These are phyloP conservation scores for Microcebus tavaratra DNA, from an alignment of 2,113 vertebrate genomes.

Conservation along the genomic window DNA sequence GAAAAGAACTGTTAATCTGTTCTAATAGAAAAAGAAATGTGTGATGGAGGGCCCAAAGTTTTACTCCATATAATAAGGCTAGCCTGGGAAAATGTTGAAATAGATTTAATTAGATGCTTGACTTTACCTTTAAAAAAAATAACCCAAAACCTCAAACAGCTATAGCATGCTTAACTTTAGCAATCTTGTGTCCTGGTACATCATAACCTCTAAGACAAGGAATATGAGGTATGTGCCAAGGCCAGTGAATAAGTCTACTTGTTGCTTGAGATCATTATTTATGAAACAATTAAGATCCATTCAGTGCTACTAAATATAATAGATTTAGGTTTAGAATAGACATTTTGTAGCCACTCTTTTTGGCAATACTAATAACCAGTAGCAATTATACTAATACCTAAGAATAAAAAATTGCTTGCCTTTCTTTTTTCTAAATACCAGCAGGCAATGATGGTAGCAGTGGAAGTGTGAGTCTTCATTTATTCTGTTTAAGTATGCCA, in stretches of 20 bases:
- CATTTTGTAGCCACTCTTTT: neutral
- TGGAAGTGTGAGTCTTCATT: neutral
- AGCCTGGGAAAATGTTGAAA: neutral
- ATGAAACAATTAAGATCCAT: neutral
- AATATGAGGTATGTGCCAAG: neutral
- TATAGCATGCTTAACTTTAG: neutral
- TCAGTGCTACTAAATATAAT: neutral
- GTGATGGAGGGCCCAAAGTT: neutral
- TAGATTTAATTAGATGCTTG: neutral
- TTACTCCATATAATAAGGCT: neutral
- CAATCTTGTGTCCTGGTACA: neutral
- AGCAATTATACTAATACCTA: neutral
- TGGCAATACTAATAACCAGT: neutral
- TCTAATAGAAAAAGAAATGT: neutral
- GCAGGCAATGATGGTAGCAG: neutral
- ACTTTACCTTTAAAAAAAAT: slow-evolving; percentile 23
- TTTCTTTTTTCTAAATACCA: neutral
- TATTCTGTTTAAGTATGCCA: neutral
- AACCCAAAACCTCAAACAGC: neutral
- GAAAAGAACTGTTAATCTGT: neutral
- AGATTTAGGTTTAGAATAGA: neutral
- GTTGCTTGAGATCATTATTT: neutral
- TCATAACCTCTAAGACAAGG: neutral
- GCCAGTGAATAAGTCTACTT: neutral
- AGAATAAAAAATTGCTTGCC: neutral